Percentiles rank a stretch among this genome's conserved stretches.
These are phyloP conservation scores for Leuciscus waleckii DNA, from an alignment of 2,797 vertebrate genomes.

Conservation along the genomic window DNA sequence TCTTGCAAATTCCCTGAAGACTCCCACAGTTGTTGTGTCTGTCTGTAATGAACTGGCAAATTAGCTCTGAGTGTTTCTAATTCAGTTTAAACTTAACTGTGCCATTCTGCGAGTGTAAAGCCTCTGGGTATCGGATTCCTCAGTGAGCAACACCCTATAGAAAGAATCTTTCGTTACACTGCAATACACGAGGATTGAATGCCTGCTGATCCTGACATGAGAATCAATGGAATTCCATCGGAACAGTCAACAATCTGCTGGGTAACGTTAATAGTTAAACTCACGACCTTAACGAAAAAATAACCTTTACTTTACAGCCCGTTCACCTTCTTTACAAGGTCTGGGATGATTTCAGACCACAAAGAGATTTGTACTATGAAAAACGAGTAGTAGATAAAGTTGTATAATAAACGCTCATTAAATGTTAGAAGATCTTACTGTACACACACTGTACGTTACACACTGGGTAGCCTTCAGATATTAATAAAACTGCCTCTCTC, in stretches of 20 bases:
- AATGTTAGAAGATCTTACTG: background rate
- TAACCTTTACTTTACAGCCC: background rate
- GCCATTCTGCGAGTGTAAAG: background rate
- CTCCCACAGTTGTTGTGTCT: conserved; percentile 44
- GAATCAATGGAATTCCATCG: conserved; percentile 20
- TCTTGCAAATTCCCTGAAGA: conserved; percentile 41
- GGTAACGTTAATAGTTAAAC: background rate
- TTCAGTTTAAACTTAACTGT: conserved; percentile 21
- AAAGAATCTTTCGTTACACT: background rate
- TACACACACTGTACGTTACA: background rate
- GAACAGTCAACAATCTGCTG: conserved; percentile 20
- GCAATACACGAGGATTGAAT: background rate
- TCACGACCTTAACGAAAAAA: background rate
- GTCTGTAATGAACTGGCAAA: conserved; percentile 28
- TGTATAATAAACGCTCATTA: background rate
- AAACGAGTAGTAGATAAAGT: background rate
- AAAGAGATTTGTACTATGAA: background rate
- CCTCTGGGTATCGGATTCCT: background rate
- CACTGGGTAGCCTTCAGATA: background rate
- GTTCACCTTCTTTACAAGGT: background rate
- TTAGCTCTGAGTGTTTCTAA: conserved; percentile 22
- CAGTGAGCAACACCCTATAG: background rate
- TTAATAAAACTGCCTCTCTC: background rate
- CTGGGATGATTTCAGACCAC: background rate
- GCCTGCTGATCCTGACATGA: conserved; percentile 5